Evolutionary conservation across 1,140 invertebrate species (phyloP).

Genomic region (Pogonognathellus flavescens): DNA sequence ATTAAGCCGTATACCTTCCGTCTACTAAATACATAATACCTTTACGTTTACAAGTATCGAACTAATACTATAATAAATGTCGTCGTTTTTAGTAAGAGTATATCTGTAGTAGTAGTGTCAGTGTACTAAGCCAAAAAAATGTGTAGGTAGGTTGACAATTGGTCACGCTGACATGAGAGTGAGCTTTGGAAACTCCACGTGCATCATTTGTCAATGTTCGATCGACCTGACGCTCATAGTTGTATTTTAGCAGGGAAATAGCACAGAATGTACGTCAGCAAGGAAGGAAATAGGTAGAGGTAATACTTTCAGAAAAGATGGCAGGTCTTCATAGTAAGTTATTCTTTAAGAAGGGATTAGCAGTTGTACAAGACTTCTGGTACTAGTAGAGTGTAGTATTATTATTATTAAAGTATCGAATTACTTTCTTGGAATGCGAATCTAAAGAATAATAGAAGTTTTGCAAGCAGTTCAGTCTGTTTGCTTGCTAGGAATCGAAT

Average conservation of each 20-base stretch:
- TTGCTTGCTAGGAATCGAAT: not conserved
- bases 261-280: not conserved
- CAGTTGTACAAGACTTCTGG: not conserved
- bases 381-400: not conserved
- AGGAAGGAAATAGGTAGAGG: not conserved
- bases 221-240: not conserved
- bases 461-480: not conserved
- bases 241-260: not conserved
- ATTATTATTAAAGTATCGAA: conserved; percentile 3
- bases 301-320: not conserved
- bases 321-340: not conserved
- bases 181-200: conserved; percentile 13
- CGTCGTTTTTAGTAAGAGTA: too few species aligned
- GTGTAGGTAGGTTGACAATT: conserved; percentile 9
- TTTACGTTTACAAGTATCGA: too few species aligned
- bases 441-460: not conserved
- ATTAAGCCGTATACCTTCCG: too few species aligned
- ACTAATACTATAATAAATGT: too few species aligned
- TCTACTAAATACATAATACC: too few species aligned
- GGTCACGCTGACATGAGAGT: conserved; percentile 32
- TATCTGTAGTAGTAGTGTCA: too few species aligned
- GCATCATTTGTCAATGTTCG: not conserved
- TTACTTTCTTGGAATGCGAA: conserved; percentile 11
- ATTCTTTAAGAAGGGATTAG: not conserved
- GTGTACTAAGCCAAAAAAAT: not conserved